Base-by-base conservation (phyloP, 1,140 invertebrate genomes). In the Papilio dardanus region DNA sequence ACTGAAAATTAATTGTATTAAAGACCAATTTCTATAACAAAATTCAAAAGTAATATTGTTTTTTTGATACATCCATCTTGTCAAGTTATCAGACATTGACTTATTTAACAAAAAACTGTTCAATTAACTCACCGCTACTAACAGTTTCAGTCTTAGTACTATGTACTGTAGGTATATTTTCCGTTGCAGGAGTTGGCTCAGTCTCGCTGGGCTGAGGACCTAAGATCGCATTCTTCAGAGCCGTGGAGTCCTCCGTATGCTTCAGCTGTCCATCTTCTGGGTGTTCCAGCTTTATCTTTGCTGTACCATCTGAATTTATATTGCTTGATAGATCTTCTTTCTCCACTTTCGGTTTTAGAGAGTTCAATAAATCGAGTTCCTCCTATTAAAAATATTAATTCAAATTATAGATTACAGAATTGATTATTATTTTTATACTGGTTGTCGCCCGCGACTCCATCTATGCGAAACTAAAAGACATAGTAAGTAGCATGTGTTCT, bases 181-280 rank as follows among this genome's bases (percentile, higher is more conserved):
- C 85, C 16, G 80, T 46, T n/a, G 81, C 50, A 4, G 85, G 71
- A 0, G 85, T 81, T 10, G 84, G 74, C 31, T 88, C 87, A 0
- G 78, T 37, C 21, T 90, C 88, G 0, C 75, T 83, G 0, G 87
- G 79, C 74, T 88, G 88, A 1, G 91, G 90, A 0, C 91, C 91
- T 3, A 93, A 71, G 19, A 93, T 91, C 0, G 91, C 91, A 46
- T 92, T 93, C 76, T 89, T 89, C 30, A 93, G 75, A 1, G 91
- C 90, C 0, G 91, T 89, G 0, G 90, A 92, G 68, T 93, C 91
- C 35, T 93, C 90, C 0, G 89, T 93, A 50, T 88, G 91, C 65
- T 91, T 92, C 69, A 90, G 46, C n/a, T 88, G 83, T 1, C 85
- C 83, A 2, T 93, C 91, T 1, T 92, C 89, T 3, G 75, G 40